phyloP scores from a whole-genome alignment of 1,140 invertebrate species.

The Ceratoteleas bidentatus region DNA sequence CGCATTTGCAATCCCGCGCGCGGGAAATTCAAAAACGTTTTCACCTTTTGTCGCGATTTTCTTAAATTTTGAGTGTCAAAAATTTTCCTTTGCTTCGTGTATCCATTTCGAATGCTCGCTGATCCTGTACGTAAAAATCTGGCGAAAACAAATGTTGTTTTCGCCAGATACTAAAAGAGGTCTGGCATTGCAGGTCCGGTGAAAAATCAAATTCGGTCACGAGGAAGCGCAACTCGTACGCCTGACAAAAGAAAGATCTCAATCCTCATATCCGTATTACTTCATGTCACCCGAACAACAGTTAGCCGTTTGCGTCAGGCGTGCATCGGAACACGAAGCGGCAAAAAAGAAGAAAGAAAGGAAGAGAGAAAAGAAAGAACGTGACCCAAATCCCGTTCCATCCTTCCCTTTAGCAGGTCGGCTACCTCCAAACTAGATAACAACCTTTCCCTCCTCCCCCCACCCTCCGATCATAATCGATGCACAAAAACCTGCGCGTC shows the following conservation, averaged over 20 bases:
- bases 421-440: conserved; percentile 55
- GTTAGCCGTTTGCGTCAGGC: conserved; percentile 39
- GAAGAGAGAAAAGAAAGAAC: conserved; percentile 27
- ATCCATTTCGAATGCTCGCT: too few relatives aligned
- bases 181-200: too few relatives aligned
- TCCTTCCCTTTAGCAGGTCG: conserved; percentile 39
- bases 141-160: too few relatives aligned
- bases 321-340: conserved; percentile 20
- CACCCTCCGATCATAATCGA: conserved; percentile 47
- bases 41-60: too few relatives aligned
- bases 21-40: too few relatives aligned
- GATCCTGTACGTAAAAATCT: too few relatives aligned
- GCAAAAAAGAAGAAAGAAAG: conserved; percentile 17
- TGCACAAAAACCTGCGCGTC: conserved; percentile 56
- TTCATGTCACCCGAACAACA: conserved; percentile 42
- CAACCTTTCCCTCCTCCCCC: conserved; percentile 20
- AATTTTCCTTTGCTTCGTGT: too few relatives aligned
- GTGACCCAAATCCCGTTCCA: conserved; percentile 46
- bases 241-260: conserved; percentile 6
- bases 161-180: too few relatives aligned
- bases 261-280: conserved; percentile 40
- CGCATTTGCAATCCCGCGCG: too few relatives aligned
- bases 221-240: too few relatives aligned
- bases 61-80: too few relatives aligned
- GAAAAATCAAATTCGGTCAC: too few relatives aligned